Conservation (phyloP, 2,113 vertebrate genomes). For the Marmota flaviventris region DNA sequence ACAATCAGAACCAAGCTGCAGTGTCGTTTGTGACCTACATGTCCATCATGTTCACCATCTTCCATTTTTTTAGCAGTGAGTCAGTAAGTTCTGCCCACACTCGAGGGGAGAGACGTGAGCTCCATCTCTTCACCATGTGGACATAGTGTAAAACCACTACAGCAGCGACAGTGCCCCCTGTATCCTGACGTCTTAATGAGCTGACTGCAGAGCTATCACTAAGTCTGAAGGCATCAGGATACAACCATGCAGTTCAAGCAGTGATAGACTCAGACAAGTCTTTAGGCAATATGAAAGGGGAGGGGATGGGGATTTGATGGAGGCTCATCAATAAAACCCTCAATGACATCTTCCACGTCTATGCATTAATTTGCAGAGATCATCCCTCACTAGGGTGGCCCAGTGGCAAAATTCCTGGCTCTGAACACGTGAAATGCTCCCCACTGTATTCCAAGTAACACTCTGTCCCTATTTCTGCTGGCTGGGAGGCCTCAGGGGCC, state of each 20-base stretch:
- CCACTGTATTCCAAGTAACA: neutral
- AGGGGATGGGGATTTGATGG: neutral
- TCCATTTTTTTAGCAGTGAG: neutral
- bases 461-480: neutral
- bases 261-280: neutral
- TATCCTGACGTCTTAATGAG: neutral
- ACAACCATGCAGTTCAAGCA: neutral
- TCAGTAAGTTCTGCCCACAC: neutral
- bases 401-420: neutral
- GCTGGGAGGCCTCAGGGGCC: neutral
- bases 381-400: neutral
- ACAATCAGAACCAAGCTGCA: too few species aligned
- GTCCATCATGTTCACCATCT: neutral
- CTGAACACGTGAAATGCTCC: neutral
- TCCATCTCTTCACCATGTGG: neutral
- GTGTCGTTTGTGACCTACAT: neutral
- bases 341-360: too few species aligned
- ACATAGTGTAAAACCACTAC: neutral
- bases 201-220: neutral
- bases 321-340: neutral
- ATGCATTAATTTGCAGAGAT: neutral
- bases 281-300: rapidly evolving
- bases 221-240: neutral
- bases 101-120: neutral
- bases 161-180: neutral